Base-by-base conservation (phyloP, 2,797 vertebrate genomes). In the Syngnathus rostellatus region DNA sequence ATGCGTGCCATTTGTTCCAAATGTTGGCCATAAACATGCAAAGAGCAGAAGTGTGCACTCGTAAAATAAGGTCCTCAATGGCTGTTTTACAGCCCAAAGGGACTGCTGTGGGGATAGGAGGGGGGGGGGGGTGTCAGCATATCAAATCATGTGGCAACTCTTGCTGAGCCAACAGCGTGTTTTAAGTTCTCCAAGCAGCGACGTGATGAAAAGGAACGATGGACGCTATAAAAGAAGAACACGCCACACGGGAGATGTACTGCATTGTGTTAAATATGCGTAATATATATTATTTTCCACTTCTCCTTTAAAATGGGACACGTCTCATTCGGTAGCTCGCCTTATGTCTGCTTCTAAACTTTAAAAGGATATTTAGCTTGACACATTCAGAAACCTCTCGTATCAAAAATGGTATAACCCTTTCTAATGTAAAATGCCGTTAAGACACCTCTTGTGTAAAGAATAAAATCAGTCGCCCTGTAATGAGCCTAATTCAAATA, bases 11-110 rank as follows among this genome's bases (percentile, higher is more conserved):
- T 85, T 89, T 87, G 85, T 89, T 87, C 85, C 84, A 86, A 89
- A 89, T 85, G 84, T 87, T 88, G 89, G 86, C 84, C 84, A 87
- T 85, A 90, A 90, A 90, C 85, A 89, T 86, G 86, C 84, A 87
- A 88, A 87, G 86, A 89, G 84, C 86, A 85, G 72, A 86, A 73
- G 85, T 83, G 78, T 85, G 83, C 82, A 66, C 83, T 86, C 85
- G 77, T 89, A 88, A 89, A 89, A 83, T 70, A 82, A 80, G 79
- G 76, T 81, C 82, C 73, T 69, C 71, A 75, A 73, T 75, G 69
- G 80, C 81, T 84, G 78, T 83, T 87, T 87, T 86, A 87, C 85
- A 85, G 79, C 84, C 78, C 76, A 88, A 85, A 89, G 80, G 79
- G 81, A 82, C 46, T 37, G 69, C 66, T 64, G 53, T 46, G 5